A percentile compares a stretch with the other conserved stretches of the same genome.
Evolutionary conservation across 2,113 vertebrate genomes (phyloP).

Genomic region (Eurystomus gularis): DNA sequence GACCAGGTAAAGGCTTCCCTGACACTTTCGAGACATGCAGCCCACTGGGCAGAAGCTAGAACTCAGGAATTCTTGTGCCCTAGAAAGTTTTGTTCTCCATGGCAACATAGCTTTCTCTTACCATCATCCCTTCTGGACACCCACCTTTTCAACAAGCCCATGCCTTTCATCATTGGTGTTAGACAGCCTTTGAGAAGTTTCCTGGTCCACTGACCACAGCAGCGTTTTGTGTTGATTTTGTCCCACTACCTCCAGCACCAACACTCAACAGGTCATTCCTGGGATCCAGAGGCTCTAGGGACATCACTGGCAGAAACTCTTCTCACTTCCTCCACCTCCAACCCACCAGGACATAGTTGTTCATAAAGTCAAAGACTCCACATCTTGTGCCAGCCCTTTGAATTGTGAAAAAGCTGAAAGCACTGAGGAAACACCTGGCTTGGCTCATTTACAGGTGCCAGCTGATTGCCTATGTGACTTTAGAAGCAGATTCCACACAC

Average conservation of each 20-base stretch:
- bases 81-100: not conserved
- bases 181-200: not conserved
- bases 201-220: not conserved
- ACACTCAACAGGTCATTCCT: not conserved
- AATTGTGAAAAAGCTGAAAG: not conserved
- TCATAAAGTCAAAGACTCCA: not conserved
- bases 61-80: not conserved
- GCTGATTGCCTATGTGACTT: not conserved
- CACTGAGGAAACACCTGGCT: not conserved
- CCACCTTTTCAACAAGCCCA: not conserved
- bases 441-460: not conserved
- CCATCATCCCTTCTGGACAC: not conserved
- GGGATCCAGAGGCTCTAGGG: not conserved
- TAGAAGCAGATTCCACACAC: not conserved
- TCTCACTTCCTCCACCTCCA: not conserved
- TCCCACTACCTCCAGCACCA: not conserved
- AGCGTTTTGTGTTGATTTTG: not conserved
- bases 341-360: not conserved
- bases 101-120: not conserved
- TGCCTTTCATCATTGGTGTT: not conserved
- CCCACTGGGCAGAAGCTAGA: not conserved
- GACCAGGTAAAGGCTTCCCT: not conserved
- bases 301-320: not conserved
- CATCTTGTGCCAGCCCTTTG: not conserved
- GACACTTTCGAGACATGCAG: not conserved